These are phyloP conservation scores for Caligus rogercresseyi DNA, from an alignment of 1,140 invertebrate genomes.

Conservation along the genomic window DNA sequence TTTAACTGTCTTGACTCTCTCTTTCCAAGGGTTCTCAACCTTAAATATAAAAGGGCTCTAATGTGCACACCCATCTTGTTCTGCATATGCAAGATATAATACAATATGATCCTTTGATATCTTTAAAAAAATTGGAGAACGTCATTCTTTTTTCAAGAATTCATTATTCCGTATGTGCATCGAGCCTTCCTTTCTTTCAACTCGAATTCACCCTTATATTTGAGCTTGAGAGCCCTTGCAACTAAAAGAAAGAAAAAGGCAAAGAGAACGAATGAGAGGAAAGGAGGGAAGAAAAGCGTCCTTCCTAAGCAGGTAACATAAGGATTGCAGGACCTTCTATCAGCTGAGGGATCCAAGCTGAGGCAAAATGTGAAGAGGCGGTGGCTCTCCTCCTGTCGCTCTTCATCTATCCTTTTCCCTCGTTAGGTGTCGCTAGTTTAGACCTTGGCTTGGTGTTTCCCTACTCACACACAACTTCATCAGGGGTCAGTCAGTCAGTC, in stretches of 20 bases:
- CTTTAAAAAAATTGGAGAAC: too few species aligned
- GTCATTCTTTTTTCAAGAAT: too few species aligned
- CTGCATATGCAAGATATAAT: not conserved
- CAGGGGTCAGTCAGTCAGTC: too few species aligned
- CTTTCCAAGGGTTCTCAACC: not conserved
- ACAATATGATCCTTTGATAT: too few species aligned
- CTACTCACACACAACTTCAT: too few species aligned
- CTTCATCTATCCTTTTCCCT: not conserved
- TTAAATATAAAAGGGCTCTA: not conserved
- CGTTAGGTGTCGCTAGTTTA: not conserved
- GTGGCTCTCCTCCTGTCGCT: not conserved
- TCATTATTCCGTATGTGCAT: too few species aligned
- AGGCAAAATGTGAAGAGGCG: not conserved
- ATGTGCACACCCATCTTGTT: not conserved
- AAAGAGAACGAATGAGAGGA: not conserved
- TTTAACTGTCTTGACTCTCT: not conserved
- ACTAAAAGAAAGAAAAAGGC: too few species aligned
- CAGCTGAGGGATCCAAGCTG: too few species aligned
- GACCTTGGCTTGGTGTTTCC: not conserved
- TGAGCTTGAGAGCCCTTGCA: too few species aligned
- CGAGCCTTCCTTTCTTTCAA: too few species aligned
- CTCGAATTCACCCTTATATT: too few species aligned
- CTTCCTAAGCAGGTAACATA: not conserved
- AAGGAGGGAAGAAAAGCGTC: not conserved
- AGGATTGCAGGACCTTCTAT: not conserved